These are phyloP conservation scores for Pheucticus melanocephalus DNA, from an alignment of 2,113 vertebrate species.

Conservation along the genomic window DNA sequence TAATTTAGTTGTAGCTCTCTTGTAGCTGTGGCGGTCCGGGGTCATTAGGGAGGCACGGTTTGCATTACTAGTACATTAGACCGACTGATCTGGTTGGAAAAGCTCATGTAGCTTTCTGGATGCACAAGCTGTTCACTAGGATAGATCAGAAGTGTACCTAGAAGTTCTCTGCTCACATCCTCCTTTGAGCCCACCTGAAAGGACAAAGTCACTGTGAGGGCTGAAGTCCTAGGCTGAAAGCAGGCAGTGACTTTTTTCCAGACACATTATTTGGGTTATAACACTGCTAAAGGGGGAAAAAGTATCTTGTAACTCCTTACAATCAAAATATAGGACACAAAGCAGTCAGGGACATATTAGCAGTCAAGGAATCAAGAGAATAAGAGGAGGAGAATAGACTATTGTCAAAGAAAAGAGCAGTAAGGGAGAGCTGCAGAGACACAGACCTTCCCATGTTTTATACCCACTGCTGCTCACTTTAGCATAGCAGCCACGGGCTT, in stretches of 20 bases:
- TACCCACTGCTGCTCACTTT: neutral
- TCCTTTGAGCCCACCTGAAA: neutral
- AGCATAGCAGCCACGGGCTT: neutral
- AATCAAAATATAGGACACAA: neutral
- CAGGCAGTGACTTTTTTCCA: accelerated
- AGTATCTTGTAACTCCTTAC: neutral
- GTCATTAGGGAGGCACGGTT: neutral
- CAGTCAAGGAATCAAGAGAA: neutral
- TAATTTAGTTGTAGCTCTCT: neutral
- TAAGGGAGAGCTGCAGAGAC: neutral
- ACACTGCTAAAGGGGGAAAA: neutral
- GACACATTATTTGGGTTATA: neutral
- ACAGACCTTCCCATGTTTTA: neutral
- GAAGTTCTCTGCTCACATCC: neutral
- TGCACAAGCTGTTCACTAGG: neutral
- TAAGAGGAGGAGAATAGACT: neutral
- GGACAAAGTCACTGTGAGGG: neutral
- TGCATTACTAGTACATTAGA: neutral
- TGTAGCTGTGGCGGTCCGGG: neutral
- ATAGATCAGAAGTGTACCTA: neutral
- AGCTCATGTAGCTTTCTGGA: neutral
- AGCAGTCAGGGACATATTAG: neutral
- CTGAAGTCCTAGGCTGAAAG: neutral
- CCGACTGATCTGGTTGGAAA: neutral
- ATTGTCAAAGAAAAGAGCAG: neutral